Evolutionary conservation across 2,113 vertebrate genomes (phyloP).

Genomic region (Hippocampus mohnikei): DNA sequence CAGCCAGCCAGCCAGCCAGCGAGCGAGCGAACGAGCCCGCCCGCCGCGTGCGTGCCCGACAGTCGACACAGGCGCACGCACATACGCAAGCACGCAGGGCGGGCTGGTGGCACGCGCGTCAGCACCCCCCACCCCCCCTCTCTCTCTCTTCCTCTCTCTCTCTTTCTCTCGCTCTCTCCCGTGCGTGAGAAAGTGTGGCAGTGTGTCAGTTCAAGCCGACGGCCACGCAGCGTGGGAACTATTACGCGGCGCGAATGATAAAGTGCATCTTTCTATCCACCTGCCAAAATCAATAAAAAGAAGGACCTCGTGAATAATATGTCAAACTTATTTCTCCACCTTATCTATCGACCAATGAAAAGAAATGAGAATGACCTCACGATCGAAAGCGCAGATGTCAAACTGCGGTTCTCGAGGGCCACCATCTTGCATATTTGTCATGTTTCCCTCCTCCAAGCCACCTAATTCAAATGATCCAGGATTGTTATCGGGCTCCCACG

Average conservation of each 20-base stretch:
- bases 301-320: too few species aligned
- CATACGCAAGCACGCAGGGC: not conserved
- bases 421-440: too few species aligned
- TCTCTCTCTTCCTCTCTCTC: slow-evolving; percentile 1
- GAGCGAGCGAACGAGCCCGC: slow-evolving; percentile 48
- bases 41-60: slow-evolving; percentile 46
- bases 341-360: too few species aligned
- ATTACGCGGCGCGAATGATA: not conserved
- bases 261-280: not conserved
- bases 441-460: too few species aligned
- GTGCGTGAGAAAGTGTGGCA: slow-evolving; percentile 76
- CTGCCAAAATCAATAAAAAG: too few species aligned
- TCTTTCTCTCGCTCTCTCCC: slow-evolving; percentile 24
- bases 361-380: too few species aligned
- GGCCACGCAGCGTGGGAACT: slow-evolving; percentile 60
- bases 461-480: too few species aligned
- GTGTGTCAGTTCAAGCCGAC: slow-evolving; percentile 64
- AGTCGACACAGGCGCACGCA: not conserved
- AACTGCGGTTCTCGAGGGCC: too few species aligned
- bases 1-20: slow-evolving; percentile 55
- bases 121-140: slow-evolving; percentile 11
- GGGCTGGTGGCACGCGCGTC: slow-evolving; percentile 46
- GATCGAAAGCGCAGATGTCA: too few species aligned
- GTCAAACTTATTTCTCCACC: too few species aligned
- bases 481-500: too few species aligned